Conservation (phyloP, 2,113 vertebrate species). For the Gymnarchus niloticus region DNA sequence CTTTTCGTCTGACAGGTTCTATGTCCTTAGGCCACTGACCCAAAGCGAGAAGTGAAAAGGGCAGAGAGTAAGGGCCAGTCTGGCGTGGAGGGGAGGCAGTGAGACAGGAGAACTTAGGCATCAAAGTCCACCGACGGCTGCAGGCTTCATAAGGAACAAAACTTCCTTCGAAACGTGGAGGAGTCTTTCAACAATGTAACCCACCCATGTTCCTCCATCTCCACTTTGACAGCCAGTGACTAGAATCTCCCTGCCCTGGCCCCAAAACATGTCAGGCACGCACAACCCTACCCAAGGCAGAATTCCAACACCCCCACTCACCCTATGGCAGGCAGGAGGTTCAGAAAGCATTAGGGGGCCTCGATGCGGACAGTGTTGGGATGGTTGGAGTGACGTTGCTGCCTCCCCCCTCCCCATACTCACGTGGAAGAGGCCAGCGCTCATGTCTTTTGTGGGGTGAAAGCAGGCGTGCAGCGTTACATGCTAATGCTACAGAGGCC, state of each 20-base stretch:
- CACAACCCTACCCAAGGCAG: background rate
- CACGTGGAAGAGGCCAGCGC: background rate
- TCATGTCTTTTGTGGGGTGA: too few species aligned
- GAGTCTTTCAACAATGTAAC: background rate
- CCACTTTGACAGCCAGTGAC: background rate
- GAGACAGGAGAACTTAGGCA: background rate
- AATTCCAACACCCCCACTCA: conserved; percentile 1
- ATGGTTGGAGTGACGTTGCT: background rate
- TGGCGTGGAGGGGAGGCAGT: background rate
- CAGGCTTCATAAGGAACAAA: background rate
- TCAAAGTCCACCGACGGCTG: background rate
- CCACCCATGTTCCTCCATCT: background rate
- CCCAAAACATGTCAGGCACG: background rate
- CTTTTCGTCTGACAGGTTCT: background rate
- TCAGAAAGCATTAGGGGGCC: background rate
- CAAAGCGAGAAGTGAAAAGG: background rate
- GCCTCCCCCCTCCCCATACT: background rate
- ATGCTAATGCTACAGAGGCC: background rate
- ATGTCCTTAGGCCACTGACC: background rate
- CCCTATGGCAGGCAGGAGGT: background rate
- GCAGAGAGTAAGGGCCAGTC: background rate
- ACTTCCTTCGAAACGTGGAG: conserved; percentile 2
- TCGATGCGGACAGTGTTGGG: background rate
- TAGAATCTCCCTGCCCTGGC: background rate
- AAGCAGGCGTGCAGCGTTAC: too few species aligned